Percentiles rank a stretch among this genome's conserved stretches.
phyloP scores from a whole-genome alignment of 2,888 invertebrate species.

The Drosophila eohydei region DNA sequence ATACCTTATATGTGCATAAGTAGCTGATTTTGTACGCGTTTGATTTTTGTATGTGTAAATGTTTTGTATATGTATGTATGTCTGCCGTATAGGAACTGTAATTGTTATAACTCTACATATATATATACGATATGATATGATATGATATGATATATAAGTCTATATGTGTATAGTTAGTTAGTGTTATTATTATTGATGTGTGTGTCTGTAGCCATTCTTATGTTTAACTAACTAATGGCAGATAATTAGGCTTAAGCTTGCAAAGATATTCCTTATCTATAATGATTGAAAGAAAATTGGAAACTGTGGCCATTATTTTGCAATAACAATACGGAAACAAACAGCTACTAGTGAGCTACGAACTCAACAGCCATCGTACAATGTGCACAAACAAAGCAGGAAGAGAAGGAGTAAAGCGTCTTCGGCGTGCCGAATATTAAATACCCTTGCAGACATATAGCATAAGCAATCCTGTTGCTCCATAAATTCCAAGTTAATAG shows the following conservation, averaged over 20 bases:
- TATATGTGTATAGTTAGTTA: slow-evolving; percentile 54
- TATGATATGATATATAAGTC: slow-evolving; percentile 24
- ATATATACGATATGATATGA: slow-evolving; percentile 40
- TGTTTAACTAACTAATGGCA: slow-evolving; percentile 31
- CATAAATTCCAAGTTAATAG: background rate
- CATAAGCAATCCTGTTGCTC: background rate
- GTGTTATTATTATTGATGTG: slow-evolving; percentile 39
- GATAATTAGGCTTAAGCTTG: slow-evolving; percentile 36
- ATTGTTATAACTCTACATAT: slow-evolving; percentile 48
- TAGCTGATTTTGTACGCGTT: slow-evolving; percentile 69
- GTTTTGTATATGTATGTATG: slow-evolving; percentile 42
- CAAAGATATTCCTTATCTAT: slow-evolving; percentile 56
- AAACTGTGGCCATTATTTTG: slow-evolving; percentile 48
- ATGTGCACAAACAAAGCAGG: slow-evolving; percentile 42
- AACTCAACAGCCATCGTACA: slow-evolving; percentile 43
- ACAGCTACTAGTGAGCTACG: slow-evolving; percentile 28
- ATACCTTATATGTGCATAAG: slow-evolving; percentile 45
- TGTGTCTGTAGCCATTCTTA: slow-evolving; percentile 39
- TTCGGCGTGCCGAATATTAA: slow-evolving; percentile 6
- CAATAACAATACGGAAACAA: slow-evolving; percentile 23
- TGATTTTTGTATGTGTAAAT: slow-evolving; percentile 64
- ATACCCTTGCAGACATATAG: slow-evolving; percentile 20
- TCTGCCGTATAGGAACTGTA: slow-evolving; percentile 54
- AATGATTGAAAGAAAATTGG: slow-evolving; percentile 12
- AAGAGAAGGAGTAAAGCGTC: background rate